These are phyloP conservation scores for Scatophagus argus DNA, from an alignment of 2,113 vertebrate genomes.

Conservation along the genomic window DNA sequence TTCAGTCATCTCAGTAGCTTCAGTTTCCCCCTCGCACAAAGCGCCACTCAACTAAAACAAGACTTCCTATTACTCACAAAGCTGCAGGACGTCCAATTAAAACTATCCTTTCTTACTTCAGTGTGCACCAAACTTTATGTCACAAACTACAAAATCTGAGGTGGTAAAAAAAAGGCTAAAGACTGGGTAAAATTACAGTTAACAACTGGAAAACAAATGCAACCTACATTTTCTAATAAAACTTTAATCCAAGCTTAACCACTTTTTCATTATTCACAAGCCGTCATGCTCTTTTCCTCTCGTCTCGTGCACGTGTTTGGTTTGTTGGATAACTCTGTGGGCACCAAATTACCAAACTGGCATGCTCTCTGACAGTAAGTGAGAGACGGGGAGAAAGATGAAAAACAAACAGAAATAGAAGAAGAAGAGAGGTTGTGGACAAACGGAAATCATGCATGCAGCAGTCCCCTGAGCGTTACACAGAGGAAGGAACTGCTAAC, in stretches of 20 bases:
- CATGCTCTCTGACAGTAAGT: conserved; percentile 1
- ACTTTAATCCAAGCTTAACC: conserved; percentile 53
- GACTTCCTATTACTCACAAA: conserved; percentile 25
- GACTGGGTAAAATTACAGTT: background rate
- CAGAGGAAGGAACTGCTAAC: conserved; percentile 86
- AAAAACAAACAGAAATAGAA: conserved; percentile 37
- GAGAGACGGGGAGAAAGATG: conserved; percentile 19
- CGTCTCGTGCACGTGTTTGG: background rate
- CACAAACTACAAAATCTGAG: background rate
- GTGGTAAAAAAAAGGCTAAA: conserved; percentile 10
- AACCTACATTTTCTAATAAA: conserved; percentile 44
- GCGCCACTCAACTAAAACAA: conserved; percentile 30
- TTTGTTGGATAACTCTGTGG: conserved; percentile 48
- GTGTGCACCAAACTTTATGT: conserved; percentile 12
- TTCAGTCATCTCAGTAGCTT: conserved; percentile 67
- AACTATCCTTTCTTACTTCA: background rate
- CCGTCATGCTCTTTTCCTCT: conserved; percentile 5
- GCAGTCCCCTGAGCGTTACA: conserved; percentile 72
- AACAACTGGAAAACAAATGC: conserved; percentile 2
- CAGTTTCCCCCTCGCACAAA: conserved; percentile 47
- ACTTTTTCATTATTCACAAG: conserved; percentile 55
- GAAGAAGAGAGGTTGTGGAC: conserved; percentile 64
- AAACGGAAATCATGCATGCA: conserved; percentile 69
- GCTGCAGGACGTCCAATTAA: conserved; percentile 20
- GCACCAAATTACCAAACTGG: conserved; percentile 35